Evolutionary conservation across 2,888 invertebrate genomes (phyloP), one percentile per base, ranked within the genome.

Genomic region (Xylota segnis): DNA sequence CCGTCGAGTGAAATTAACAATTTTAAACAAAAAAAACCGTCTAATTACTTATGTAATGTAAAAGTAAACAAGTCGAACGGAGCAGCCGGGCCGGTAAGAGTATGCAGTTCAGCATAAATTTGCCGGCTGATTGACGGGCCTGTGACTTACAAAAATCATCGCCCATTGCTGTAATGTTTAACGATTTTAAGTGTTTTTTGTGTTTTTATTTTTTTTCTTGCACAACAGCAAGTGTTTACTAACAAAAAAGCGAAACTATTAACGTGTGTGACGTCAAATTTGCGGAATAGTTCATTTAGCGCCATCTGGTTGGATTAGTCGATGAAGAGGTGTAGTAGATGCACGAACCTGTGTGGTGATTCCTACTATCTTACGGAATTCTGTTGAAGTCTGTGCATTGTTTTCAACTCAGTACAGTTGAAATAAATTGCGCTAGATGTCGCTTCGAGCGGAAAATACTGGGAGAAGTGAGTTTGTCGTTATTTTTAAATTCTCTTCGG

Each of bases 1-100:
- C 12, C 18, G 9, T 0, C 18, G 34, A 54, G 54, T 54, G 9
- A 74, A 74, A 63, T 43, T 32, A 43, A 10, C 40, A 52, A 61
- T 72, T 37, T 37, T 12, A 54, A 16, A 47, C 14, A 40, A 68
- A 61, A 59, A 61, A 54, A 54, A 12, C 18, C n/a, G 34, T 59
- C 23, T 65, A 47, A 71, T 71, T 70, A 34, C 50, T 66, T 68
- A 27, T 37, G 40, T 63, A 81, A 81, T 81, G 10, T 27, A 34
- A 23, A 45, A 61, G 29, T 52, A 14, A 52, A 52, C 59, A 61
- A 12, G 27, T 56, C 43, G 23, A 29, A 32, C 16, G 29, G 16
- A 9, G 5, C n/a, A 18, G 4, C 7, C 12, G 10, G 7, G 6
- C 9, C 5, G n/a, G 27, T 5, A 61, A 18, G 40, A 27, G 10